Evolutionary conservation across 2,113 vertebrate genomes (phyloP).

Genomic region (Dermatemys mawii): DNA sequence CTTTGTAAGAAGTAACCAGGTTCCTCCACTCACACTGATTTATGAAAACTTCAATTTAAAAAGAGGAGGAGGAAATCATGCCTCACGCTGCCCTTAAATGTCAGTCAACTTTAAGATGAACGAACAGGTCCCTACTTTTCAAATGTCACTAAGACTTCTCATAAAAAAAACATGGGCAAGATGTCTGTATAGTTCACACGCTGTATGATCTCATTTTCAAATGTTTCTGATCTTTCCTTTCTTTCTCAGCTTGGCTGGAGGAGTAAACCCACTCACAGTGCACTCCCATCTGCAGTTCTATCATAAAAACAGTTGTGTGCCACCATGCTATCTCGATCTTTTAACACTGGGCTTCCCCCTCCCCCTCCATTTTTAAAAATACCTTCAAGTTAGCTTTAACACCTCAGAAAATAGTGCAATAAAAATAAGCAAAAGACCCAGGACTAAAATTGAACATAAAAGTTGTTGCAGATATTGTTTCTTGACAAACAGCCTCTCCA

Average conservation of each 20-base stretch:
- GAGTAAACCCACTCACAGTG: conserved; percentile 61
- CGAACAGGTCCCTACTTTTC: conserved; percentile 76
- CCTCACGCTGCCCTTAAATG: conserved; percentile 77
- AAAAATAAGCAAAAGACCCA: conserved; percentile 79
- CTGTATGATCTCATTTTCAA: conserved; percentile 82
- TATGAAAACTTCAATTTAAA: conserved; percentile 81
- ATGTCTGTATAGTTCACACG: conserved; percentile 74
- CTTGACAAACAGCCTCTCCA: conserved; percentile 80
- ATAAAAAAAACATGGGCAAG: conserved; percentile 78
- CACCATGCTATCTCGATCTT: conserved; percentile 11
- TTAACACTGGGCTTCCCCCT: neutral
- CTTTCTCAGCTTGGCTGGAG: conserved; percentile 56
- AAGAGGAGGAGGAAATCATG: conserved; percentile 58
- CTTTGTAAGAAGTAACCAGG: conserved; percentile 76
- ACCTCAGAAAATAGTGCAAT: conserved; percentile 59
- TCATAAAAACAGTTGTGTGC: conserved; percentile 29
- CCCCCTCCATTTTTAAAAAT: conserved; percentile 27
- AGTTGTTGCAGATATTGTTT: conserved; percentile 79
- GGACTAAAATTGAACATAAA: conserved; percentile 76
- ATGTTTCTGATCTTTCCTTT: conserved; percentile 78
- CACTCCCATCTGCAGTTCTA: conserved; percentile 30
- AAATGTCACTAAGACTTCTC: conserved; percentile 84
- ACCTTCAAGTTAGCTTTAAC: conserved; percentile 60
- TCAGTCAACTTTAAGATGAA: conserved; percentile 78
- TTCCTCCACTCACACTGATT: conserved; percentile 69